Percentiles rank a stretch among this genome's conserved stretches.
Evolutionary conservation across 2,888 invertebrate species (phyloP).

Genomic region (Macrosoma leucophasiata): DNA sequence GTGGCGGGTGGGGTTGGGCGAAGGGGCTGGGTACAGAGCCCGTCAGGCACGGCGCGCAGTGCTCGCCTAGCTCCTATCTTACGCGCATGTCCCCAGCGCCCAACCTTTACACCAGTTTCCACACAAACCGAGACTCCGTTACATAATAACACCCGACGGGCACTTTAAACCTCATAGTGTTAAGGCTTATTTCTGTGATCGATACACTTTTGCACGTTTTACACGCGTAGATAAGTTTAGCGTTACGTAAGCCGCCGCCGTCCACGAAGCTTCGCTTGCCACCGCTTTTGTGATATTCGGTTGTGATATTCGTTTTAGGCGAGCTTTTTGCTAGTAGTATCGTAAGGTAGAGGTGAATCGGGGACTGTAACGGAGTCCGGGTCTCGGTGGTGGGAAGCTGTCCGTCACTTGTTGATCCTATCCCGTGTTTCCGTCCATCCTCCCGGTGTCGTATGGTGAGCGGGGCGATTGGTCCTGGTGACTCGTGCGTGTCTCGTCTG

Average conservation of each 20-base stretch:
- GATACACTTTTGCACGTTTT: conserved; percentile 68
- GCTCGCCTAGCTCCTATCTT: conserved; percentile 61
- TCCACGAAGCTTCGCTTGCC: conserved; percentile 74
- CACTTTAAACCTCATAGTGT: conserved; percentile 54
- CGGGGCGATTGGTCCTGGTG: conserved; percentile 31
- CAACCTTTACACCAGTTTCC: conserved; percentile 47
- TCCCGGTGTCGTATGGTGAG: conserved; percentile 39
- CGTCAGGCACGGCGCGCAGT: conserved; percentile 45
- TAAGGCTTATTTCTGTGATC: conserved; percentile 74
- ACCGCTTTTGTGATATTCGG: conserved; percentile 73
- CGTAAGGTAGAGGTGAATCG: conserved; percentile 12
- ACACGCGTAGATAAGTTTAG: conserved; percentile 62
- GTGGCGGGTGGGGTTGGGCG: conserved; percentile 24
- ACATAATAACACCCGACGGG: conserved; percentile 57
- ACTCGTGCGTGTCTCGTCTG: conserved; percentile 47
- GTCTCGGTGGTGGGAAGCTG: conserved; percentile 16
- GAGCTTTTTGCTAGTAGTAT: conserved; percentile 65
- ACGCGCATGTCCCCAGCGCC: conserved; percentile 61
- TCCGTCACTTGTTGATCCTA: conserved; percentile 34
- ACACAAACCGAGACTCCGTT: conserved; percentile 61
- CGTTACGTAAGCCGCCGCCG: conserved; percentile 71
- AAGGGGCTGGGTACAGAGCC: conserved; percentile 19
- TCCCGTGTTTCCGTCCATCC: conserved; percentile 15
- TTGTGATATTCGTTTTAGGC: conserved; percentile 70
- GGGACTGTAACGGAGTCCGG: conserved; percentile 23